These are phyloP conservation scores for Carassius gibelio DNA, from an alignment of 2,113 vertebrate species.

Conservation along the genomic window DNA sequence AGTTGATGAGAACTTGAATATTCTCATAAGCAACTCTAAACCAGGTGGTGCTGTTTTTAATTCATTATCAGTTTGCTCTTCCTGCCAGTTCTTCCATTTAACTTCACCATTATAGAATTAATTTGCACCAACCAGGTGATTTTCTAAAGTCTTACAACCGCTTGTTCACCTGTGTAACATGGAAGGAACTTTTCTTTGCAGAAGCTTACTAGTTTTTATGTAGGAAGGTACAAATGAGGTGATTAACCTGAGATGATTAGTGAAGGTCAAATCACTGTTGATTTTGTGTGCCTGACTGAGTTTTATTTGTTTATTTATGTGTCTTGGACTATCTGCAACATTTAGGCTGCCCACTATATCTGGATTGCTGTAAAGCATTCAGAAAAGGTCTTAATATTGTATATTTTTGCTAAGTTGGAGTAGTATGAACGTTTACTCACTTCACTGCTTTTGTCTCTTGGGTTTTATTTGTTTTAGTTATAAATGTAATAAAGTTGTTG, in stretches of 20 bases:
- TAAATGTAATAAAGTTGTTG: constrained; percentile 49
- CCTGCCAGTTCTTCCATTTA: constrained; percentile 14
- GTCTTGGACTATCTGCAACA: constrained; percentile 63
- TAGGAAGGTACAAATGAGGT: constrained; percentile 52
- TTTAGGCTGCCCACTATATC: constrained; percentile 51
- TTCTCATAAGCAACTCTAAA: constrained; percentile 12
- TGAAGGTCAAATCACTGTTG: constrained; percentile 41
- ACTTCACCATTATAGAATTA: not conserved
- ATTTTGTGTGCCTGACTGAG: constrained; percentile 36
- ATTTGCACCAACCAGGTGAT: constrained; percentile 22
- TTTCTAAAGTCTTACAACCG: not conserved
- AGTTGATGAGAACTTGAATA: constrained; percentile 29
- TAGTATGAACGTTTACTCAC: not conserved
- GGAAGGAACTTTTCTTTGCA: not conserved
- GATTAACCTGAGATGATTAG: constrained; percentile 27
- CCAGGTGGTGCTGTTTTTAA: constrained; percentile 25
- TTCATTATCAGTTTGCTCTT: constrained; percentile 35
- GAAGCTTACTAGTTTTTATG: constrained; percentile 27
- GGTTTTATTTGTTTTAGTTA: constrained; percentile 43
- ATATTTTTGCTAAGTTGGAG: constrained; percentile 1
- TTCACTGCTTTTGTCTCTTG: constrained; percentile 21
- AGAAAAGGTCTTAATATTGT: constrained; percentile 25
- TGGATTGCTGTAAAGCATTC: constrained; percentile 40
- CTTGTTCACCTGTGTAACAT: not conserved
- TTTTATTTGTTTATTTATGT: constrained; percentile 77